Conservation (phyloP, 2,888 invertebrate genomes). For the Trachelus tabidus region DNA sequence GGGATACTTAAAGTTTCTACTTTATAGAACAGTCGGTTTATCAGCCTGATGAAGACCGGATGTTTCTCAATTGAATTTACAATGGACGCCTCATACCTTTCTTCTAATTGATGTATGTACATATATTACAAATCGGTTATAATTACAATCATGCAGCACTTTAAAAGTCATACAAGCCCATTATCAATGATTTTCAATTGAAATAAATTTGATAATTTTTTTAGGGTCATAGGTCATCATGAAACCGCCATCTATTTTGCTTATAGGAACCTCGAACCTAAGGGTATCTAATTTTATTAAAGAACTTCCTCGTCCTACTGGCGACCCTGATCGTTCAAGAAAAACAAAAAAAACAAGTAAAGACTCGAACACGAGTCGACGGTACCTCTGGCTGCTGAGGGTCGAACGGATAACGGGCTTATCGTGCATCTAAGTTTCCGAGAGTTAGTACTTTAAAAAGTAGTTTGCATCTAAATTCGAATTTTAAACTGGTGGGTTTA, state of each 20-base stretch:
- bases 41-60: background rate
- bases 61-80: background rate
- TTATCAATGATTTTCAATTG: background rate
- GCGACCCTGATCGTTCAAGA: background rate
- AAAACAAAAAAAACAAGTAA: background rate
- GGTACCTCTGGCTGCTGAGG: background rate
- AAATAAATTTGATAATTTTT: background rate
- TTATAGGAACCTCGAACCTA: background rate
- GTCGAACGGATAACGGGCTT: background rate
- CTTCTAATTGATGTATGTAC: background rate
- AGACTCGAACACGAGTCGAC: background rate
- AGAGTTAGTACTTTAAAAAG: background rate
- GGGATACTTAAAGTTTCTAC: conserved; percentile 8
- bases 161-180: background rate
- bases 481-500: background rate
- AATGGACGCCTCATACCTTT: background rate
- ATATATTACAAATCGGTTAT: background rate
- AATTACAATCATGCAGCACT: background rate
- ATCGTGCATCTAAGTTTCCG: background rate
- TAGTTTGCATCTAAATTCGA: background rate
- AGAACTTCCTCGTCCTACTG: background rate
- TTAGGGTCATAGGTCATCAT: background rate
- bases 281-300: background rate
- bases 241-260: background rate
- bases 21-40: conserved; percentile 3